Conservation (phyloP, 1,140 invertebrate genomes). For the Cyrtorhinus lividipennis region DNA sequence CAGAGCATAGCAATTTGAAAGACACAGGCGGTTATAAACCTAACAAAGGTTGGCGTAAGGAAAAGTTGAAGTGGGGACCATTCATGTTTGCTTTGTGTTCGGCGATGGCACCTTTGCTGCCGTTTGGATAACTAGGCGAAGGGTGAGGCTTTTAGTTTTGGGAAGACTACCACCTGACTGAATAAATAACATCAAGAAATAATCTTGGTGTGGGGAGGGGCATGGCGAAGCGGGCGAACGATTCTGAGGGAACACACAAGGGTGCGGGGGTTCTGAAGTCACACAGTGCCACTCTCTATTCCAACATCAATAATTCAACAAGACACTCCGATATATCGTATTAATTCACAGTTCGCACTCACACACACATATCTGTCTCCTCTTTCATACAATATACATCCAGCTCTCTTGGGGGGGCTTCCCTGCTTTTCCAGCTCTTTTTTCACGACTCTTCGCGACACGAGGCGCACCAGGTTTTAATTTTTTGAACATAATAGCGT, state of each 20-base stretch:
- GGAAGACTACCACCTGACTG: conserved; percentile 17
- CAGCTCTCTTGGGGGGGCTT: background rate
- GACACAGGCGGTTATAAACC: background rate
- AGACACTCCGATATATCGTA: conserved; percentile 10
- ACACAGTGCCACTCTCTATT: conserved; percentile 5
- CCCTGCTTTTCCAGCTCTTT: background rate
- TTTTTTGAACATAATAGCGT: no score
- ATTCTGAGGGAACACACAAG: background rate
- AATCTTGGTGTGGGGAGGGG: conserved; percentile 13
- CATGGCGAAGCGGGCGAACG: background rate
- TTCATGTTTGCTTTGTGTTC: background rate
- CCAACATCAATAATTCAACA: conserved; percentile 19
- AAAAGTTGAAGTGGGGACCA: background rate
- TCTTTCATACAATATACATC: conserved; percentile 13
- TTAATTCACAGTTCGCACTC: conserved; percentile 16
- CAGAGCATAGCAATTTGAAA: background rate
- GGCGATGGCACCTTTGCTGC: background rate
- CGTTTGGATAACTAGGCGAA: background rate
- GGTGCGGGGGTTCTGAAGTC: background rate
- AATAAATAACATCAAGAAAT: conserved; percentile 20
- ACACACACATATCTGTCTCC: conserved; percentile 9
- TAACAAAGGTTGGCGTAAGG: background rate
- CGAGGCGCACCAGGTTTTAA: background rate
- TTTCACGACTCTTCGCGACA: background rate
- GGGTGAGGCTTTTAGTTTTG: conserved; percentile 12